Percentiles rank a stretch among this genome's conserved stretches.
Conservation (phyloP, 2,888 invertebrate genomes). For the Gryllus longicercus region DNA sequence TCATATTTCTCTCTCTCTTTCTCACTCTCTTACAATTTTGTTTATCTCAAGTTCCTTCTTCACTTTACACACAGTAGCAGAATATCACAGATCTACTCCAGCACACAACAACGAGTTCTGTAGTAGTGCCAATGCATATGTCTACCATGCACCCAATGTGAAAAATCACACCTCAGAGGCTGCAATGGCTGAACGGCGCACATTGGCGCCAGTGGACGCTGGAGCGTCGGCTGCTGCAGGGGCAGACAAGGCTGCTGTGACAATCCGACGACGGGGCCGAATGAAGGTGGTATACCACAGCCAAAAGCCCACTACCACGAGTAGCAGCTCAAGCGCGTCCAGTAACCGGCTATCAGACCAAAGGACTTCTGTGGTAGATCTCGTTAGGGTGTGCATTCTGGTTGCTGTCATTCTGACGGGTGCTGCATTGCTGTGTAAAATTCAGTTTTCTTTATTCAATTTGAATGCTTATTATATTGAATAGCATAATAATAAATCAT, state of each 20-base stretch:
- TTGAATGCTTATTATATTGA: too few relatives aligned
- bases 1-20: neutral
- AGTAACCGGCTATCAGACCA: conserved; percentile 58
- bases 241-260: neutral
- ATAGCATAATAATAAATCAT: too few relatives aligned
- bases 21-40: neutral
- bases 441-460: too few relatives aligned
- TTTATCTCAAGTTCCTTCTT: neutral
- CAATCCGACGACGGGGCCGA: neutral
- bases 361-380: conserved; percentile 57
- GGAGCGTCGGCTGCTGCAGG: conserved; percentile 5
- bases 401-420: conserved; percentile 73
- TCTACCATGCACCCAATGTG: neutral
- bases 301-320: neutral
- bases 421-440: conserved; percentile 67
- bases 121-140: conserved; percentile 10
- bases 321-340: conserved; percentile 17
- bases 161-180: neutral
- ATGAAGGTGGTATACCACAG: conserved; percentile 4
- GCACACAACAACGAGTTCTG: conserved; percentile 10
- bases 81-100: conserved; percentile 33
- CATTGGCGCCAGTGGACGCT: conserved; percentile 17
- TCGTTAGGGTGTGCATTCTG: conserved; percentile 81
- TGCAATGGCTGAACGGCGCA: neutral
- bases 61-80: conserved; percentile 20